These are phyloP conservation scores for Heliornis fulica DNA, from an alignment of 2,113 vertebrate genomes.

Conservation along the genomic window DNA sequence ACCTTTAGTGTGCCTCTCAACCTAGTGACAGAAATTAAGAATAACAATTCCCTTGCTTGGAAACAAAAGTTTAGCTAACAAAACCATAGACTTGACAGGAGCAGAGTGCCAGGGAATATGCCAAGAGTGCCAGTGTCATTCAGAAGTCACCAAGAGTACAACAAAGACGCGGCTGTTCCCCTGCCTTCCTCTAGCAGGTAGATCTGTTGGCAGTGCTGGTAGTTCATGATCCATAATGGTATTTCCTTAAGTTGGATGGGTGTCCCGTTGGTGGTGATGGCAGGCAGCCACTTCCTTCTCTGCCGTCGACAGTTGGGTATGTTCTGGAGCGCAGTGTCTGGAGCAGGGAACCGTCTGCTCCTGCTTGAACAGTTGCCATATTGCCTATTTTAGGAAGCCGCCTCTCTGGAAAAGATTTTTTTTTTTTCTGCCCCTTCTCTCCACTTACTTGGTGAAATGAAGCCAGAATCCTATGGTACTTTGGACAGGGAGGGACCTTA, in stretches of 20 bases:
- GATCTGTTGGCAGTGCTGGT: neutral
- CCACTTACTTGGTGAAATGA: neutral
- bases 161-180: neutral
- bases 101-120: neutral
- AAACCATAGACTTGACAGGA: neutral
- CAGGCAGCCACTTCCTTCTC: slow-evolving; percentile 10
- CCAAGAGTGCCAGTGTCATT: neutral
- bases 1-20: neutral
- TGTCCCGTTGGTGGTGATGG: neutral
- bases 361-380: neutral
- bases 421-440: neutral
- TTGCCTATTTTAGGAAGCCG: neutral
- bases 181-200: neutral
- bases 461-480: neutral
- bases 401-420: neutral
- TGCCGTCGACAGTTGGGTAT: neutral
- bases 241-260: neutral
- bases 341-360: neutral
- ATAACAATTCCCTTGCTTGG: neutral
- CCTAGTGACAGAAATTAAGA: neutral
- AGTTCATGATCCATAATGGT: neutral
- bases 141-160: neutral
- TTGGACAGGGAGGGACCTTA: neutral
- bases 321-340: slow-evolving; percentile 5
- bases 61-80: neutral